Evolutionary conservation across 2,113 vertebrate genomes (phyloP).

Genomic region (Elaphurus davidianus): DNA sequence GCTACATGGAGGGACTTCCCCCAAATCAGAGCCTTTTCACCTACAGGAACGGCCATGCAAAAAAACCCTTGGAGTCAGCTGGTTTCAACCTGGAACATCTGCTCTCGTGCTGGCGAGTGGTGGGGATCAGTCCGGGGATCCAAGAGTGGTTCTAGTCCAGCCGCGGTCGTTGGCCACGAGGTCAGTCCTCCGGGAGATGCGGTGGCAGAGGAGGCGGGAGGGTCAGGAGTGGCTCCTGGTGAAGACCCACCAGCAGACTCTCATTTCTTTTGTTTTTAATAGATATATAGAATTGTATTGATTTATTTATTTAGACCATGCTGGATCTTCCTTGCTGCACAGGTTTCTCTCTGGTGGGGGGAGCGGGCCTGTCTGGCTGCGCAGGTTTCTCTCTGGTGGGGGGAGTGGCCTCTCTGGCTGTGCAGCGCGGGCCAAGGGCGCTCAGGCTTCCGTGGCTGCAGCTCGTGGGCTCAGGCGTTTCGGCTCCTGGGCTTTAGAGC

Average conservation of each 20-base stretch:
- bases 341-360: background rate
- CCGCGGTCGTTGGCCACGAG: accelerated
- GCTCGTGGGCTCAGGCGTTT: background rate
- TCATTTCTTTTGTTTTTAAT: background rate
- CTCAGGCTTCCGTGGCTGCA: background rate
- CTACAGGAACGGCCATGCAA: accelerated
- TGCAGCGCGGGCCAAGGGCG: accelerated
- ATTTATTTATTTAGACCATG: background rate
- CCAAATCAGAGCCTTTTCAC: accelerated
- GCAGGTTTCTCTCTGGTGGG: no score
- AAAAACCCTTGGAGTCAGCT: background rate
- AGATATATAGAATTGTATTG: background rate
- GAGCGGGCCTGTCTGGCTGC: background rate
- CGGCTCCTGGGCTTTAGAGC: background rate
- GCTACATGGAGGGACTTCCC: accelerated
- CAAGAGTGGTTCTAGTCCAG: accelerated
- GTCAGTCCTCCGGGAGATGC: accelerated
- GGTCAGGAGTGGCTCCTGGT: background rate
- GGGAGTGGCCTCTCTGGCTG: accelerated
- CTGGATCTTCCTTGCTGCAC: background rate
- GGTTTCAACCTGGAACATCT: accelerated
- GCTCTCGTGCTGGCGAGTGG: accelerated
- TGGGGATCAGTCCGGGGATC: accelerated
- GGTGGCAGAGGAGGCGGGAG: accelerated
- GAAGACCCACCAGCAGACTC: background rate